Conservation (phyloP, 2,113 vertebrate genomes). For the Oncorhynchus mykiss region DNA sequence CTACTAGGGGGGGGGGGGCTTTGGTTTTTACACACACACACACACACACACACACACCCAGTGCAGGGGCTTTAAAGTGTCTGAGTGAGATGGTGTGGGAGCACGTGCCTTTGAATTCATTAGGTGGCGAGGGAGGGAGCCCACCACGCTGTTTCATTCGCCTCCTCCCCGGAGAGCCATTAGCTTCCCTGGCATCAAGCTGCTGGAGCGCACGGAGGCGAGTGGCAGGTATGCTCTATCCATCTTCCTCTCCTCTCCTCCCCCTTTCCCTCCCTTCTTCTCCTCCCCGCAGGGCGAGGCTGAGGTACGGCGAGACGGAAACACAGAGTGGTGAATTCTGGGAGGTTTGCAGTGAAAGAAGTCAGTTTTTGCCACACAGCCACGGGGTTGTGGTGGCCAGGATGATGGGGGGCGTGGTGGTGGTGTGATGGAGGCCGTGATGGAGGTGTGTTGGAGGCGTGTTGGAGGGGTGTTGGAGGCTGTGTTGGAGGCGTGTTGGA, state of each 20-base stretch:
- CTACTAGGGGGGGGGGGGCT: too few relatives aligned
- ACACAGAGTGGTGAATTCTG: background rate
- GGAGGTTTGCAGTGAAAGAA: conserved; percentile 17
- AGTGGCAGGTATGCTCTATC: conserved; percentile 43
- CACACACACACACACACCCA: too few relatives aligned
- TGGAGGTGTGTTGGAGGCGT: too few relatives aligned
- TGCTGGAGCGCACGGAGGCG: conserved; percentile 76
- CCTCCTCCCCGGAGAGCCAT: conserved; percentile 85
- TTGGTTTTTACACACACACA: too few relatives aligned
- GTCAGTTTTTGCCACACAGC: conserved; percentile 26
- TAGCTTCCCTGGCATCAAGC: conserved; percentile 87
- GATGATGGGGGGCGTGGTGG: too few relatives aligned
- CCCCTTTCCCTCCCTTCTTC: background rate
- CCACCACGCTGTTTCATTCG: conserved; percentile 86
- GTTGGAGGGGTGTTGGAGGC: too few relatives aligned
- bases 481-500: too few relatives aligned
- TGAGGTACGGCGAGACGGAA: background rate
- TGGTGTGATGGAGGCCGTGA: too few relatives aligned
- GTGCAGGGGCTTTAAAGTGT: background rate
- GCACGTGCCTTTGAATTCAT: conserved; percentile 5
- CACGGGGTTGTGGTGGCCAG: background rate
- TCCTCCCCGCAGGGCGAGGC: conserved; percentile 31
- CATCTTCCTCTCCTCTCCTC: conserved; percentile 39
- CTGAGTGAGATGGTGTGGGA: background rate
- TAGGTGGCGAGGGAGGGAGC: conserved; percentile 69